Conservation (phyloP, 1,140 invertebrate genomes). For the Diachasmimorpha longicaudata region DNA sequence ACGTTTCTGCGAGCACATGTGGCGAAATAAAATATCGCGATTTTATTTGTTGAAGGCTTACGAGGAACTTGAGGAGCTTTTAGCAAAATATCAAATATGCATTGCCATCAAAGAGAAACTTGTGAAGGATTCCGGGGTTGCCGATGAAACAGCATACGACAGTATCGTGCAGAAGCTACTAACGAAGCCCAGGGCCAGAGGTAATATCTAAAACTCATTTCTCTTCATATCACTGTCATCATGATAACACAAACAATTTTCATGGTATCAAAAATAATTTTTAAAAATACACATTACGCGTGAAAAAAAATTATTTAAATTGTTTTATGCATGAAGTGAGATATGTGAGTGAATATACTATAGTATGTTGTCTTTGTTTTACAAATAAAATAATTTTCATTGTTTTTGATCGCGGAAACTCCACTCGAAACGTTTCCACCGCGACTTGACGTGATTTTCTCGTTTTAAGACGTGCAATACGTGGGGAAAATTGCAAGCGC, state of each 20-base stretch:
- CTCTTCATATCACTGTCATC: neutral
- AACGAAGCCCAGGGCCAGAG: slow-evolving; percentile 84
- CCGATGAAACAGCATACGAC: slow-evolving; percentile 85
- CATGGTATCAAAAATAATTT: too few species aligned
- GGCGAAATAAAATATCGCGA: neutral
- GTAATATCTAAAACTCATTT: slow-evolving; percentile 61
- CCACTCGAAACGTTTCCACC: neutral
- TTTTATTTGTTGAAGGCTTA: slow-evolving; percentile 77
- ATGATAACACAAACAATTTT: neutral
- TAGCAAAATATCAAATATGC: slow-evolving; percentile 84
- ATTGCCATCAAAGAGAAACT: slow-evolving; percentile 93
- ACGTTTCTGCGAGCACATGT: too few species aligned
- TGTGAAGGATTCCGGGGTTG: slow-evolving; percentile 94
- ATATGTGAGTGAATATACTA: too few species aligned
- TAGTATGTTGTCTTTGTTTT: too few species aligned
- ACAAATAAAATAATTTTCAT: neutral
- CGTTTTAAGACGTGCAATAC: slow-evolving; percentile 14
- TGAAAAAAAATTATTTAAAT: too few species aligned
- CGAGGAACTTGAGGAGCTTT: slow-evolving; percentile 86
- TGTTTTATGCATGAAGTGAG: too few species aligned
- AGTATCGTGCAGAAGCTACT: slow-evolving; percentile 83
- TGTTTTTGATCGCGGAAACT: neutral
- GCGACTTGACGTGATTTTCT: slow-evolving; percentile 7
- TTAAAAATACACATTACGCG: too few species aligned
- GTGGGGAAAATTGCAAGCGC: neutral